Percentiles rank a stretch among this genome's conserved stretches.
phyloP scores from a whole-genome alignment of 2,797 vertebrate genomes.

The Crocidura indochinensis region DNA sequence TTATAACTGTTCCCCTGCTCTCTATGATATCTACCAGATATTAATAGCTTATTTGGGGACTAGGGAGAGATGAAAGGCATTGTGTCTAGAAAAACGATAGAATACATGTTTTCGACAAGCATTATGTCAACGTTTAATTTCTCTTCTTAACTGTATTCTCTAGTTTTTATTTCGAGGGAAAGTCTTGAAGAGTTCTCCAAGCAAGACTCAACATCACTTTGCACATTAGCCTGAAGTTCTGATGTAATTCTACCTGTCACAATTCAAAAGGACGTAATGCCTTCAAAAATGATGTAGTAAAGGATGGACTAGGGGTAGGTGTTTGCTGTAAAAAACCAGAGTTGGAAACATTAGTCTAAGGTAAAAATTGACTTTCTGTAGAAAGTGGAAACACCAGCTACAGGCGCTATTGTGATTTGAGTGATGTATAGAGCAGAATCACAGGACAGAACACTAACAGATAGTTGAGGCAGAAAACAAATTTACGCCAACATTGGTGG shows the following conservation, averaged over 20 bases:
- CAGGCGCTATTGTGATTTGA: not conserved
- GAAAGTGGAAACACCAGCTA: constrained; percentile 35
- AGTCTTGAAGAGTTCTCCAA: not conserved
- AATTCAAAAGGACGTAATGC: not conserved
- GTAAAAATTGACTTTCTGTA: constrained; percentile 36
- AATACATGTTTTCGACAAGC: not conserved
- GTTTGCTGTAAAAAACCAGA: constrained; percentile 5
- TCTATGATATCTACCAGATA: not conserved
- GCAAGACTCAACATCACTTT: not conserved
- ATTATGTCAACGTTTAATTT: not conserved
- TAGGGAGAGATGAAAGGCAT: not conserved
- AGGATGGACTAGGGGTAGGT: not conserved
- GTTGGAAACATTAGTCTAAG: constrained; percentile 34
- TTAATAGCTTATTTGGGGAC: not conserved
- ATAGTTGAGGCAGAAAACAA: constrained; percentile 44
- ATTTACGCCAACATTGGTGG: no score
- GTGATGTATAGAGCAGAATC: constrained; percentile 19
- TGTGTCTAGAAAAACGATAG: not conserved
- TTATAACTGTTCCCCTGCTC: not conserved
- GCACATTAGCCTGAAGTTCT: constrained; percentile 30
- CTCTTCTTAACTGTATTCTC: not conserved
- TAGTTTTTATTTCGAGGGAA: not conserved
- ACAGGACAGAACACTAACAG: constrained; percentile 4
- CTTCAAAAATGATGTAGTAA: constrained; percentile 32
- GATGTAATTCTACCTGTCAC: not conserved